Conservation (phyloP, 2,888 invertebrate genomes). For the Pycnomerus fuliginosus region DNA sequence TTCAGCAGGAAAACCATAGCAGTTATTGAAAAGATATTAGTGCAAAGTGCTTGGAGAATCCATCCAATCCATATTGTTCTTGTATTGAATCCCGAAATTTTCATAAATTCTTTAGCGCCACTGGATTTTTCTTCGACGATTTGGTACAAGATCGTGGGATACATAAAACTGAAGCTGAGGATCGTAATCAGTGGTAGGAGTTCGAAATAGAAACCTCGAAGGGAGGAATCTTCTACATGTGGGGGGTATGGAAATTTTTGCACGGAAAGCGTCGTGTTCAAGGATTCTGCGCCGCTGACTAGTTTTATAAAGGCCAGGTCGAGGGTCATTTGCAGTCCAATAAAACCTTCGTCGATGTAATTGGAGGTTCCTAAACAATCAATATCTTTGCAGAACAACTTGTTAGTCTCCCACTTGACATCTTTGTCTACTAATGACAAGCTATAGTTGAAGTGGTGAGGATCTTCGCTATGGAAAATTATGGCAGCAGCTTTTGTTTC, state of each 20-base stretch:
- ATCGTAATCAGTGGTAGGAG: slow-evolving; percentile 50
- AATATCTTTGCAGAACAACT: too few species aligned
- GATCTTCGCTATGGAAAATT: slow-evolving; percentile 33
- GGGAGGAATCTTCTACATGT: slow-evolving; percentile 41
- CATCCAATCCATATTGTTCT: slow-evolving; percentile 87
- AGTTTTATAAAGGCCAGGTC: slow-evolving; percentile 59
- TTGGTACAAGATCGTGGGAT: slow-evolving; percentile 57
- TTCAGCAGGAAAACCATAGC: slow-evolving; percentile 62
- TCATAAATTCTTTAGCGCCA: slow-evolving; percentile 76
- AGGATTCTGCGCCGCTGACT: slow-evolving; percentile 13
- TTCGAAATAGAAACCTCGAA: slow-evolving; percentile 41
- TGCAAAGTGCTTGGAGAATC: slow-evolving; percentile 76
- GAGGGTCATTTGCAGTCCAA: slow-evolving; percentile 61
- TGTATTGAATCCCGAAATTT: slow-evolving; percentile 84
- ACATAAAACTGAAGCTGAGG: slow-evolving; percentile 55
- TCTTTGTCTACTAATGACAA: slow-evolving; percentile 39
- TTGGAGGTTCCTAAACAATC: slow-evolving; percentile 47
- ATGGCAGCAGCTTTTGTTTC: slow-evolving; percentile 39
- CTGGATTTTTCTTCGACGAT: slow-evolving; percentile 62
- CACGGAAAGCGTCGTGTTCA: slow-evolving; percentile 44
- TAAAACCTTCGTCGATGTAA: slow-evolving; percentile 55
- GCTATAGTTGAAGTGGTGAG: slow-evolving; percentile 35
- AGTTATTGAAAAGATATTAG: slow-evolving; percentile 63
- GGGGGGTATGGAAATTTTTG: slow-evolving; percentile 62
- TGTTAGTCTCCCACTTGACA: slow-evolving; percentile 37